phyloP scores from a whole-genome alignment of 2,888 invertebrate genomes.

The Mechanitis messenoides region DNA sequence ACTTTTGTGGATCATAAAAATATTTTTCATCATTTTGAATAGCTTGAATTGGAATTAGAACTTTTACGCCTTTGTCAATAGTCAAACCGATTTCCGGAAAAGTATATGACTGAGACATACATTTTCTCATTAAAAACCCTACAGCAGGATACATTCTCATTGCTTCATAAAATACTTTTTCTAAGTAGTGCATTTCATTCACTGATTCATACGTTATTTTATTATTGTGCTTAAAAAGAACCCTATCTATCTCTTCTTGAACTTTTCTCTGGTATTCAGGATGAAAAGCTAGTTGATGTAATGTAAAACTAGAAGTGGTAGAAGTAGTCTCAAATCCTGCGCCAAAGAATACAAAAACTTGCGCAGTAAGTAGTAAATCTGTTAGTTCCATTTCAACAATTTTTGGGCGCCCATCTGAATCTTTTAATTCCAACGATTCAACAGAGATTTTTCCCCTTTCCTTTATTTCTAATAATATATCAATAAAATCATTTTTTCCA shows the following conservation, averaged over 20 bases:
- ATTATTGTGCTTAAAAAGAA: conserved; percentile 50
- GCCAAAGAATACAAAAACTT: conserved; percentile 66
- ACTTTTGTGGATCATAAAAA: conserved; percentile 53
- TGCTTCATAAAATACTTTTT: conserved; percentile 61
- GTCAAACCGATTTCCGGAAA: conserved; percentile 58
- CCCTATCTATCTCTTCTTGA: conserved; percentile 60
- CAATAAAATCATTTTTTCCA: conserved; percentile 64
- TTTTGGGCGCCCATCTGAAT: conserved; percentile 51
- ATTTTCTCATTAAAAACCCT: conserved; percentile 55
- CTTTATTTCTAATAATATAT: conserved; percentile 56
- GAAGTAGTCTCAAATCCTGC: conserved; percentile 75
- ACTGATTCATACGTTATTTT: conserved; percentile 60
- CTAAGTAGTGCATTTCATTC: conserved; percentile 60
- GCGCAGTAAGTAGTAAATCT: conserved; percentile 56
- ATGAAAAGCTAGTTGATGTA: conserved; percentile 68
- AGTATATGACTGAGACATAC: conserved; percentile 56
- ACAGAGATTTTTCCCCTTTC: conserved; percentile 56
- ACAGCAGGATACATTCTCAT: conserved; percentile 66
- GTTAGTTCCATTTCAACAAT: conserved; percentile 51
- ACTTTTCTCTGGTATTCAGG: conserved; percentile 63
- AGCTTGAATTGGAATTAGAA: conserved; percentile 60
- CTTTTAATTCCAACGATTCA: conserved; percentile 55
- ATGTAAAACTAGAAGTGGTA: conserved; percentile 63
- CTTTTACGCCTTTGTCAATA: conserved; percentile 52
- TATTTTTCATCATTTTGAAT: conserved; percentile 60